Evolutionary conservation across 2,113 vertebrate genomes (phyloP).

Genomic region (Indicator maculatus): DNA sequence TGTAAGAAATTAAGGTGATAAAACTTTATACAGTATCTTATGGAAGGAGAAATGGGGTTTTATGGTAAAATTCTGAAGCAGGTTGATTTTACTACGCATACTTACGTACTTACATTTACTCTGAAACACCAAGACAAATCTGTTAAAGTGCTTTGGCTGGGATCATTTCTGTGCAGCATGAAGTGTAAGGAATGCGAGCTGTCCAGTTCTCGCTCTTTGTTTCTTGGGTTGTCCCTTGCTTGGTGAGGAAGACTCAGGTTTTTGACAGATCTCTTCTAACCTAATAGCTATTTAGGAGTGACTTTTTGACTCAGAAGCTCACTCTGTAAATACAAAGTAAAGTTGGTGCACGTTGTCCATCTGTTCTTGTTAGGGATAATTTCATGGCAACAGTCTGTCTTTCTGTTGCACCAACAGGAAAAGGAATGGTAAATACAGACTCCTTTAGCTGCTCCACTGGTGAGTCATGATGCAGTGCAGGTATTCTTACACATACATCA

Average conservation of each 20-base stretch:
- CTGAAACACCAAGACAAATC: neutral
- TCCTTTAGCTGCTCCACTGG: neutral
- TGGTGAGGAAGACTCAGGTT: neutral
- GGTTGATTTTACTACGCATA: neutral
- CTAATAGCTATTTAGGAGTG: neutral
- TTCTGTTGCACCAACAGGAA: neutral
- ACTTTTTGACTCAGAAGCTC: neutral
- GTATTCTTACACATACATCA: neutral
- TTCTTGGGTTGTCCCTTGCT: neutral
- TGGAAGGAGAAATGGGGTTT: neutral
- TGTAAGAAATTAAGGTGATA: neutral
- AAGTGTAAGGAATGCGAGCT: neutral
- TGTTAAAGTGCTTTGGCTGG: neutral
- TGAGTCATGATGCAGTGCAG: neutral
- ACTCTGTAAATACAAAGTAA: neutral
- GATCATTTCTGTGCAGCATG: accelerated
- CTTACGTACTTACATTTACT: accelerated
- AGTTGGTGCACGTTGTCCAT: neutral
- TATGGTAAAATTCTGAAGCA: neutral
- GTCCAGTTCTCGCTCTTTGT: neutral
- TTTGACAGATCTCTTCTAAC: neutral
- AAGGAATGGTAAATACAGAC: neutral
- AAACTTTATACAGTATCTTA: neutral
- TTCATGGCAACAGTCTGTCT: neutral
- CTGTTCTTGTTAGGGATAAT: neutral